Conservation (phyloP, 2,113 vertebrate species). For the Leiothrix lutea region DNA sequence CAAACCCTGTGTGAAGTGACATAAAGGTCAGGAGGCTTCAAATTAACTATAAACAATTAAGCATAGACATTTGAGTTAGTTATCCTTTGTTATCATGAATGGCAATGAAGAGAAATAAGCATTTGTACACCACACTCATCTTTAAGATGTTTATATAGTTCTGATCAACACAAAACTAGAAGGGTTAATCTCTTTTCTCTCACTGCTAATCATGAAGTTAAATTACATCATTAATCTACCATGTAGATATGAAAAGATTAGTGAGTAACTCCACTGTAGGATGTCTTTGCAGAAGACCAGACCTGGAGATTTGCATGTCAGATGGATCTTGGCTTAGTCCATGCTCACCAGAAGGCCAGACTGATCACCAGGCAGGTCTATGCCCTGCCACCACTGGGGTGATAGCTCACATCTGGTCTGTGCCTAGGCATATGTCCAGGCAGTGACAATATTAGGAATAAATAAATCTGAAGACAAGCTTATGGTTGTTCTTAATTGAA, state of each 20-base stretch:
- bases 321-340: background rate
- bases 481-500: background rate
- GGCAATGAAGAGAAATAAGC: background rate
- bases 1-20: background rate
- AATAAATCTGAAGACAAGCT: background rate
- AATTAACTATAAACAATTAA: background rate
- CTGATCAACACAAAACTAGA: background rate
- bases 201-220: background rate
- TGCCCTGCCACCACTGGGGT: accelerated
- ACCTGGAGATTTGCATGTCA: background rate
- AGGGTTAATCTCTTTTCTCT: background rate
- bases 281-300: background rate
- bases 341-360: accelerated
- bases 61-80: background rate
- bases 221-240: background rate
- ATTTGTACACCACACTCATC: background rate
- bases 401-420: background rate
- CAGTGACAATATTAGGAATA: background rate
- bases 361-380: background rate
- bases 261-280: background rate
- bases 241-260: background rate
- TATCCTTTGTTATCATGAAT: background rate
- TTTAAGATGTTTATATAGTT: background rate
- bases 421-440: background rate
- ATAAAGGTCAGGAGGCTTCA: background rate